Evolutionary conservation across 2,113 vertebrate species (phyloP).

Genomic region (Sturnus vulgaris): DNA sequence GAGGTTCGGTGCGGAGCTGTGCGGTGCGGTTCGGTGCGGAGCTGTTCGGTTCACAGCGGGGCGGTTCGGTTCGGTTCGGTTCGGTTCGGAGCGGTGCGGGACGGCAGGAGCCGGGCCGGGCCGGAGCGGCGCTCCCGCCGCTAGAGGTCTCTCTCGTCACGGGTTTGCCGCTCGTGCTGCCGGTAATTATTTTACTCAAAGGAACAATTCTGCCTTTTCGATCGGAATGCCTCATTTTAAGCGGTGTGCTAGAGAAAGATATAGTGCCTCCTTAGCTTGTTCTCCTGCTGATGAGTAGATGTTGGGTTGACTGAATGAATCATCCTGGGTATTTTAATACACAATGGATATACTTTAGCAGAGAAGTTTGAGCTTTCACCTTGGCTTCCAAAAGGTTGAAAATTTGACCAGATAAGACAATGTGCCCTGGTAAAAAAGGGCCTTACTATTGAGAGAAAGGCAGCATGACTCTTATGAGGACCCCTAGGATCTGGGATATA

Average conservation of each 20-base stretch:
- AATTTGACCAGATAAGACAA: slow-evolving; percentile 69
- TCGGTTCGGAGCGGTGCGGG: neutral
- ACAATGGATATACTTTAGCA: slow-evolving; percentile 62
- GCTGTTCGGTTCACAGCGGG: no score
- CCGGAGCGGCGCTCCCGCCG: slow-evolving; percentile 22
- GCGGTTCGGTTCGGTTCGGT: no score
- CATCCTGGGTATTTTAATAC: slow-evolving; percentile 75
- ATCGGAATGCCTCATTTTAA: slow-evolving; percentile 72
- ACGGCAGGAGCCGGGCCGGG: rapidly evolving
- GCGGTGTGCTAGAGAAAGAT: slow-evolving; percentile 73
- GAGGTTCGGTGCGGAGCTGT: no score
- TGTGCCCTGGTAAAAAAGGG: slow-evolving; percentile 27
- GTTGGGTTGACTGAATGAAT: slow-evolving; percentile 77
- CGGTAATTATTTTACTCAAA: slow-evolving; percentile 76
- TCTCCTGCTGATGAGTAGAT: slow-evolving; percentile 76
- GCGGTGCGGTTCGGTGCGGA: no score
- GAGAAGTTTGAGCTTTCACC: slow-evolving; percentile 77
- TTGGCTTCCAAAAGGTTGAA: slow-evolving; percentile 65
- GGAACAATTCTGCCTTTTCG: slow-evolving; percentile 77
- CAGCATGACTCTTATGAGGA: slow-evolving; percentile 20
- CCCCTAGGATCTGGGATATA: neutral
- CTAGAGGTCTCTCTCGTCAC: slow-evolving; percentile 96
- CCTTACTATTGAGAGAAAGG: slow-evolving; percentile 3
- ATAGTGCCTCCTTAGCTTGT: slow-evolving; percentile 74
- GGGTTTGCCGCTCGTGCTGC: slow-evolving; percentile 72